Conservation (phyloP, 2,113 vertebrate genomes). For the Syrrhaptes paradoxus region DNA sequence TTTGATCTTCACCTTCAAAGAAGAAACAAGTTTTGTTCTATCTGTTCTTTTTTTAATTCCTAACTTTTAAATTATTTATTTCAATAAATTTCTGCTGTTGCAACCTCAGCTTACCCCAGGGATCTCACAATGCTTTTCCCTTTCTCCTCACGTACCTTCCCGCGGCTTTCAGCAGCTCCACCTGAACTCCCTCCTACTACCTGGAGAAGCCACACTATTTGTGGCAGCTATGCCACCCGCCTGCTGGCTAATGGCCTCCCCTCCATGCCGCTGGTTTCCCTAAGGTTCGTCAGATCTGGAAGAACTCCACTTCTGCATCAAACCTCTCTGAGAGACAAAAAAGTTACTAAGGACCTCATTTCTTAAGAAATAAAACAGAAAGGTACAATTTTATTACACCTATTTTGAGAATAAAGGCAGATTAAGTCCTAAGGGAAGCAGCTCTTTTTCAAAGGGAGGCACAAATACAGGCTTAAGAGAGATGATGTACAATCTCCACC, state of each 20-base stretch:
- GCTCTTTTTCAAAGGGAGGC: not conserved
- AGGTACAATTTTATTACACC: not conserved
- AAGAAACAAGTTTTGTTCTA: not conserved
- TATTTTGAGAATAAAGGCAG: not conserved
- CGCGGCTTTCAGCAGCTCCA: not conserved
- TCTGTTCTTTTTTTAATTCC: not conserved
- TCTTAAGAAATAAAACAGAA: not conserved
- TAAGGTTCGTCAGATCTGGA: not conserved
- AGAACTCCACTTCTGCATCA: accelerated
- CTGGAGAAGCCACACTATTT: not conserved
- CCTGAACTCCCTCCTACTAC: not conserved
- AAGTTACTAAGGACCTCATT: not conserved
- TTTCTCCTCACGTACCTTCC: not conserved
- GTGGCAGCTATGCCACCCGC: not conserved
- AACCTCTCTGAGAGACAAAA: not conserved
- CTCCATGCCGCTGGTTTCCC: not conserved
- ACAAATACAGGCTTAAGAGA: not conserved
- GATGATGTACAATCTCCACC: not conserved
- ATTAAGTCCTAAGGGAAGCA: not conserved
- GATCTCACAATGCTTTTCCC: not conserved
- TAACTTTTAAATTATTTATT: not conserved
- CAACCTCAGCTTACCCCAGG: not conserved
- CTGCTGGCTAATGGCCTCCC: not conserved
- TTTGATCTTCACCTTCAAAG: not conserved
- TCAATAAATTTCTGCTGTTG: not conserved